These are phyloP conservation scores for Syngnathus floridae DNA, from an alignment of 2,113 vertebrate species.

Conservation along the genomic window DNA sequence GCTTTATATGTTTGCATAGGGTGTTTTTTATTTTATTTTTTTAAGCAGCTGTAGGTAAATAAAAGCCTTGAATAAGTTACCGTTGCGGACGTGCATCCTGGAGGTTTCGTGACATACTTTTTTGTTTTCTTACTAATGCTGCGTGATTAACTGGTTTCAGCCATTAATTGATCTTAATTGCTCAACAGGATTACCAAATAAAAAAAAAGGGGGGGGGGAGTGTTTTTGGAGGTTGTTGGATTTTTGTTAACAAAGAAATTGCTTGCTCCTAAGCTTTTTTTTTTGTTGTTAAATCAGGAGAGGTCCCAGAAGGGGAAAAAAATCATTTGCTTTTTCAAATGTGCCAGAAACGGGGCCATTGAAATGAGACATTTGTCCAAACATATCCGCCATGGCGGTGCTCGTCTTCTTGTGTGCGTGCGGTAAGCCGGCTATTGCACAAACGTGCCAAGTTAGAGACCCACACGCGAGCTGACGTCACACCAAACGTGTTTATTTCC, in stretches of 20 bases:
- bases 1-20: not conserved
- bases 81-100: slow-evolving; percentile 2
- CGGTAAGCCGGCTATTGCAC: not conserved
- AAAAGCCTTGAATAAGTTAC: not conserved
- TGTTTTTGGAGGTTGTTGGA: too few relatives aligned
- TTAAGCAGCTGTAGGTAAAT: not conserved
- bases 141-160: not conserved
- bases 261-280: too few relatives aligned
- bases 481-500: not conserved
- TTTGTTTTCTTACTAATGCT: not conserved
- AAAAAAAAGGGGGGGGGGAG: too few relatives aligned
- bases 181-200: too few relatives aligned
- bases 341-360: not conserved
- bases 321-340: not conserved
- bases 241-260: too few relatives aligned
- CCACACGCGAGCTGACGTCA: too few relatives aligned
- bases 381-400: not conserved
- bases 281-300: not conserved
- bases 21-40: not conserved
- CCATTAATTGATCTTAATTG: not conserved
- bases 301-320: not conserved
- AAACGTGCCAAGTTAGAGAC: not conserved
- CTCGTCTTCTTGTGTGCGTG: not conserved
- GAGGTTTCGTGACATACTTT: not conserved
- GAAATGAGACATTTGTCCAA: not conserved